Evolutionary conservation across 2,797 vertebrate species (phyloP), one percentile per base, ranked within the genome.

Genomic region (Gymnothorax javanicus): DNA sequence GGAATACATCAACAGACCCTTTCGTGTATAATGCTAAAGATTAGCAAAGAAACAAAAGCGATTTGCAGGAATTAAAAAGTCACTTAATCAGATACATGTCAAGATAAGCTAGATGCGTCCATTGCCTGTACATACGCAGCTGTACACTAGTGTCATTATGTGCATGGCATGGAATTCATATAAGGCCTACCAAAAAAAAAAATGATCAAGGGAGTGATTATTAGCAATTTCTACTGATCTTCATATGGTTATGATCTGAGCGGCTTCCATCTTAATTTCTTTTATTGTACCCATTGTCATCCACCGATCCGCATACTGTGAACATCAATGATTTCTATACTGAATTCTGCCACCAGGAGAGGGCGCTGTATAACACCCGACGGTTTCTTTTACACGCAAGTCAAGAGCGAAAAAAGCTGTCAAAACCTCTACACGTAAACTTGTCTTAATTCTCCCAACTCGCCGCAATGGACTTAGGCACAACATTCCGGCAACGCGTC

Each of bases 121-220:
- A 81, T 91, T 90, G 90, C 87, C 90, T 27, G 90, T 89, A 92
- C 86, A 86, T 88, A 91, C 91, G 87, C 89, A 91, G 91, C 94
- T 95, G 93, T 94, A 95, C 94, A 94, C 93, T 95, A 95, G 94
- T 94, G 94, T 95, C 90, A 92, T 89, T 84, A 91, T 60, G 88
- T 87, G 82, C 83, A 90, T 89, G 85, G 90, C 84, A 56, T 84
- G 17, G 56, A 56, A 23, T 54, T 54, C 52, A 79, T 33, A 43
- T 12, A 75, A 25, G 2, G 33, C 33, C 33, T 43, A 43, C 11
- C 67, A 27, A 71, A 9, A 25, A 23, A 4, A 33, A 43, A 2
- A 20, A 23, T 56, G 77, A 54, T 81, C 56, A 9, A 23, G 52
- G 75, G 77, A 81, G 77, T 56, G 13, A 56, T 81, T 20, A 2